Conservation (phyloP, 2,888 invertebrate genomes). For the Alitta virens region DNA sequence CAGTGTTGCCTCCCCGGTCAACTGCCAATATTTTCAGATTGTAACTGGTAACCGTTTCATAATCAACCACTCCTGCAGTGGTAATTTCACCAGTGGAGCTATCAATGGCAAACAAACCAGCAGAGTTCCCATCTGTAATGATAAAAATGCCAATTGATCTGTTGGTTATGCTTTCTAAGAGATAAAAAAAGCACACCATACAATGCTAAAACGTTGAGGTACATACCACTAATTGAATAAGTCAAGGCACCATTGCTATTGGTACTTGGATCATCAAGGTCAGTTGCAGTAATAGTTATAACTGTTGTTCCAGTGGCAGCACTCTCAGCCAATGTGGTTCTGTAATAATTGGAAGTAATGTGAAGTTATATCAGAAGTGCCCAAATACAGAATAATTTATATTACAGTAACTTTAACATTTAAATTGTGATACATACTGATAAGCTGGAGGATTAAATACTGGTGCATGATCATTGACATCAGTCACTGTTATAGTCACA, state of each 20-base stretch:
- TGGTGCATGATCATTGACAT: neutral
- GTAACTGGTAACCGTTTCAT: constrained; percentile 25
- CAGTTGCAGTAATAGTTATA: constrained; percentile 24
- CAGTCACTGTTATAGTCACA: neutral
- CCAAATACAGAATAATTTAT: neutral
- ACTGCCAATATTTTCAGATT: constrained; percentile 29
- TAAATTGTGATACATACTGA: neutral
- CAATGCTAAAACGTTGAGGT: too few relatives aligned
- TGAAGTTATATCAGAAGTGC: neutral
- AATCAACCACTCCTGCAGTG: constrained; percentile 27
- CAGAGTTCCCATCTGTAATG: neutral
- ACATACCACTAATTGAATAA: constrained; percentile 4
- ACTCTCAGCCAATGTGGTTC: neutral
- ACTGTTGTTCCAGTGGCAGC: constrained; percentile 12
- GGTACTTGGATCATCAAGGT: constrained; percentile 15
- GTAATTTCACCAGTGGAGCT: constrained; percentile 22
- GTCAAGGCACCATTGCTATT: constrained; percentile 15
- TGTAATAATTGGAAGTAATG: neutral
- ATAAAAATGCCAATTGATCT: too few relatives aligned
- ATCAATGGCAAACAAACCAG: constrained; percentile 19
- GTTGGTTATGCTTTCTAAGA: too few relatives aligned
- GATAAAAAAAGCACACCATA: too few relatives aligned
- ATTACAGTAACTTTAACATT: neutral
- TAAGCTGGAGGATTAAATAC: neutral
- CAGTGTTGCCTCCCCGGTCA: constrained; percentile 22